These are phyloP conservation scores for Adelosebastes latens DNA, from an alignment of 2,797 vertebrate species.

Conservation along the genomic window DNA sequence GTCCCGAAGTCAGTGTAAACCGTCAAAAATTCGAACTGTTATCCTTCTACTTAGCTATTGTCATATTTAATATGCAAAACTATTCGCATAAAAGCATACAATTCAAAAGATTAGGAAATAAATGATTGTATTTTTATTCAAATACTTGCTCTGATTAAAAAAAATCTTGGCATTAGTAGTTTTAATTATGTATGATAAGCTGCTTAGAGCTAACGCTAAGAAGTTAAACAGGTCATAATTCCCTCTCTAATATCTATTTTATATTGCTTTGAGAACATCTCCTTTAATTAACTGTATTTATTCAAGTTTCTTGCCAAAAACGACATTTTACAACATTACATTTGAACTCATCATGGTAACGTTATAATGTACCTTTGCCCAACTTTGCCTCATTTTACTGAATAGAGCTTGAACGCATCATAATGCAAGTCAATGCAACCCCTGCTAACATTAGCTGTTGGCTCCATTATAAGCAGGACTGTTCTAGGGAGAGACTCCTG, in stretches of 20 bases:
- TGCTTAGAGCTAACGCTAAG: not conserved
- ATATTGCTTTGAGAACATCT: not conserved
- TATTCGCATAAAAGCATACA: not conserved
- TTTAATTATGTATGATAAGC: not conserved
- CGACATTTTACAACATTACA: not conserved
- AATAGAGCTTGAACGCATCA: no score
- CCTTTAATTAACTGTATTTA: not conserved
- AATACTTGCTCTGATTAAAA: not conserved
- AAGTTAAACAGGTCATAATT: not conserved
- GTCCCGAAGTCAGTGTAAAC: not conserved
- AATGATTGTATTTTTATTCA: no score
- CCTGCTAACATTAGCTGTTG: no score
- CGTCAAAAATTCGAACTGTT: not conserved
- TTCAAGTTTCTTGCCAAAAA: not conserved
- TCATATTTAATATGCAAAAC: not conserved
- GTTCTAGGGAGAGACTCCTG: no score
- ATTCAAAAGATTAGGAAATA: no score
- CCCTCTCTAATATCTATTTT: not conserved
- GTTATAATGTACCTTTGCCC: no score
- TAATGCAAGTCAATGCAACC: no score
- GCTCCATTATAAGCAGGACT: no score
- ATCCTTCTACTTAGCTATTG: not conserved
- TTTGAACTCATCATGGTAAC: no score
- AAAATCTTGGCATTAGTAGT: not conserved
- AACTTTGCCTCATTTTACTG: no score